phyloP scores from a whole-genome alignment of 2,113 vertebrate species.

The Oncorhynchus masou region DNA sequence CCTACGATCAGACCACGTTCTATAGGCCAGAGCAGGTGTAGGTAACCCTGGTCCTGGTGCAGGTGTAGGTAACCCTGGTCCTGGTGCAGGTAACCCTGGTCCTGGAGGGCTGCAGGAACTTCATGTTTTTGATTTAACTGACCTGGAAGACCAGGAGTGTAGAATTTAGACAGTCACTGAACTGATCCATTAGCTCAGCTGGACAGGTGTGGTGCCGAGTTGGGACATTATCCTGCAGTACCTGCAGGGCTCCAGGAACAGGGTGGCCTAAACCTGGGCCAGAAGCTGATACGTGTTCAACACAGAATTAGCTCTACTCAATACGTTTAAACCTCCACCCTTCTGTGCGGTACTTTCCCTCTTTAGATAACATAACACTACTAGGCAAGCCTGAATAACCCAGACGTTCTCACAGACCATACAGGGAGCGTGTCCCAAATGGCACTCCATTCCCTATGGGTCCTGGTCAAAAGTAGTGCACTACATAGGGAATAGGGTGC shows the following conservation, averaged over 20 bases:
- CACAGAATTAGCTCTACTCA: slow-evolving; percentile 3
- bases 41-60: neutral
- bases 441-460: too few species aligned
- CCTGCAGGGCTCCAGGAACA: too few species aligned
- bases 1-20: neutral
- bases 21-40: neutral
- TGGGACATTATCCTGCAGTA: too few species aligned
- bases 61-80: slow-evolving; percentile 3
- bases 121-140: too few species aligned
- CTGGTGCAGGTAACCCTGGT: neutral
- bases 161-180: too few species aligned
- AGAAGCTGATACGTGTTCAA: slow-evolving; percentile 1
- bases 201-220: too few species aligned
- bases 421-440: too few species aligned
- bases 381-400: slow-evolving; percentile 27
- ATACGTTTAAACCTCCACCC: slow-evolving; percentile 5
- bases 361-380: slow-evolving; percentile 16
- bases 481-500: too few species aligned
- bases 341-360: slow-evolving; percentile 6
- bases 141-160: too few species aligned
- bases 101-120: too few species aligned
- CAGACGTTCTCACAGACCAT: slow-evolving; percentile 49
- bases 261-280: neutral
- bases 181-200: too few species aligned
- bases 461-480: too few species aligned